These are phyloP conservation scores for Fabriciana adippe DNA, from an alignment of 2,888 invertebrate species.

Conservation along the genomic window DNA sequence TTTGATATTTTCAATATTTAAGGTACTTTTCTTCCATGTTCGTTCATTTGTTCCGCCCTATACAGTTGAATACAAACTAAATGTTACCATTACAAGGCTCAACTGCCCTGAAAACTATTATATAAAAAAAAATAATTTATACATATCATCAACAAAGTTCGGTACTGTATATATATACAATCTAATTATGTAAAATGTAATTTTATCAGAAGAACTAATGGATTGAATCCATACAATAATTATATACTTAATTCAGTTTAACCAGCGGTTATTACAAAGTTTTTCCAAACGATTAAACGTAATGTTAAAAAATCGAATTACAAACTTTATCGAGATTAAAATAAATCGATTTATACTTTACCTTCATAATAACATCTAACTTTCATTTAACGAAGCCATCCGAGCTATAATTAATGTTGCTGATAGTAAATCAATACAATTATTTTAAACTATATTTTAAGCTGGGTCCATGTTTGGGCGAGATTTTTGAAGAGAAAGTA, in stretches of 20 bases:
- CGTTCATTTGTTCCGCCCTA: no score
- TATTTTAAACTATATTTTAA: conserved; percentile 58
- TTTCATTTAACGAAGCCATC: conserved; percentile 41
- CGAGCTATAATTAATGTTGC: conserved; percentile 41
- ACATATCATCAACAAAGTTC: no score
- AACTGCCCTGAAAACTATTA: no score
- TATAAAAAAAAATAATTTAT: no score
- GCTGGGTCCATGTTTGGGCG: conserved; percentile 52
- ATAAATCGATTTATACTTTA: conserved; percentile 16
- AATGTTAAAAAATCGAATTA: conserved; percentile 15
- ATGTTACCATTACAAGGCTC: no score
- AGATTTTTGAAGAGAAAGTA: conserved; percentile 76
- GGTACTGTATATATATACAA: no score
- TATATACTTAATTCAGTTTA: not conserved
- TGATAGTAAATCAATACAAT: conserved; percentile 68
- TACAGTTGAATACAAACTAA: no score
- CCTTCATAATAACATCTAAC: conserved; percentile 24
- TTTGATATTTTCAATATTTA: no score
- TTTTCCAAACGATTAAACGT: conserved; percentile 4
- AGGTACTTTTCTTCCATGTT: no score
- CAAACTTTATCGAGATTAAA: conserved; percentile 12
- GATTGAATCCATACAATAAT: not conserved
- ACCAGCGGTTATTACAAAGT: no score
- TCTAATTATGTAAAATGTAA: no score
- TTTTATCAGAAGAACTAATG: no score